A percentile compares a stretch with the other conserved stretches of the same genome.
These are phyloP conservation scores for Molossus molossus DNA, from an alignment of 2,797 vertebrate genomes.

Conservation along the genomic window DNA sequence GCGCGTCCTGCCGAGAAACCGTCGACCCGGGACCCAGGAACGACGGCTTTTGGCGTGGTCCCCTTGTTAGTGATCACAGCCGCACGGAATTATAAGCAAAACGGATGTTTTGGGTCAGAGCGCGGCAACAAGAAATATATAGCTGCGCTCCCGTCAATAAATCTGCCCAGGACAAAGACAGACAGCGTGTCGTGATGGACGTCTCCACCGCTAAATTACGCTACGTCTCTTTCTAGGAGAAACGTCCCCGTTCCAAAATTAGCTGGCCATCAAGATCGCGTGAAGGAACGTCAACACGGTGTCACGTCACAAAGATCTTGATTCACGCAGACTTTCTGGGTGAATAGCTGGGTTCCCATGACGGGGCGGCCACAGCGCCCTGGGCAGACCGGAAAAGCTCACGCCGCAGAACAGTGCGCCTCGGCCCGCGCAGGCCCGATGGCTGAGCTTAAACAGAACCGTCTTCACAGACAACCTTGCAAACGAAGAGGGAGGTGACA, in stretches of 20 bases:
- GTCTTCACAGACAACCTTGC: slow-evolving; percentile 75
- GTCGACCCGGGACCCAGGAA: slow-evolving; percentile 92
- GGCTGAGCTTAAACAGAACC: slow-evolving; percentile 81
- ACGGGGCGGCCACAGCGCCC: slow-evolving; percentile 92
- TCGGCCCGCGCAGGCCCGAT: slow-evolving; percentile 88
- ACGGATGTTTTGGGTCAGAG: slow-evolving; percentile 95
- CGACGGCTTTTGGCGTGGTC: slow-evolving; percentile 92
- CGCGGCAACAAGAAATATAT: slow-evolving; percentile 94
- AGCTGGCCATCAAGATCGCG: slow-evolving; percentile 96
- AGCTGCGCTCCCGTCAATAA: slow-evolving; percentile 97
- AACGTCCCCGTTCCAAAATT: slow-evolving; percentile 96
- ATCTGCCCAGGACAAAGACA: slow-evolving; percentile 93
- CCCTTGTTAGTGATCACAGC: slow-evolving; percentile 92
- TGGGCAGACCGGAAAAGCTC: slow-evolving; percentile 91
- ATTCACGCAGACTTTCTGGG: slow-evolving; percentile 94
- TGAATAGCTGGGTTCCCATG: slow-evolving; percentile 95
- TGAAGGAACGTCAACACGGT: slow-evolving; percentile 94
- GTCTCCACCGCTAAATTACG: slow-evolving; percentile 96
- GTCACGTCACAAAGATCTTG: slow-evolving; percentile 96
- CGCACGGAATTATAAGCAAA: slow-evolving; percentile 96
- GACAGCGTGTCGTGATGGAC: slow-evolving; percentile 93
- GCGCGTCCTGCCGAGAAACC: slow-evolving; percentile 88
- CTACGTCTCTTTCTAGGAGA: slow-evolving; percentile 93
- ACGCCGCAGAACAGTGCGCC: slow-evolving; percentile 87
- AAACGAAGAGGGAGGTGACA: slow-evolving; percentile 81